Base-by-base conservation (phyloP, 2,888 invertebrate species). In the Drosophila subquinaria region DNA sequence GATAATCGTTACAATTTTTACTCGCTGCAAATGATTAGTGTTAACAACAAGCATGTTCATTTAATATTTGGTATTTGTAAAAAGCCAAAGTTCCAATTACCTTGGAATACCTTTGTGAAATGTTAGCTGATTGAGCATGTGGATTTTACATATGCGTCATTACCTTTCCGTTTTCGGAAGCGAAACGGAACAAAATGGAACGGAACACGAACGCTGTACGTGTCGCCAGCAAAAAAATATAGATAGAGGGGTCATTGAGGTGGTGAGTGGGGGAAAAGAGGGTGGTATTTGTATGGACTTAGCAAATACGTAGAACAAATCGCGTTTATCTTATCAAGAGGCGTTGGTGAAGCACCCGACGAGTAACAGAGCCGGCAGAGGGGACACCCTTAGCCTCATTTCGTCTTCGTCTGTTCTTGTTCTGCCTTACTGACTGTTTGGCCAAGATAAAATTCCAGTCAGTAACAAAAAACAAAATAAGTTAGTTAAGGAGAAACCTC, bases 371-470 rank as follows among this genome's bases (percentile, higher is more conserved):
- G 10, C 2, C 10, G 52, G 11, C 30, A 1, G 48, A 51, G 65
- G 65, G 43, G 47, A 57, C 50, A 78, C 80, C 69, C 72, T 61
- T 75, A 78, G 71, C 76, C 68, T 48, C 75, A 75, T 77, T 75
- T 66, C 27, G 51, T 40, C 38, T 64, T 66, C 27, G 23, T 23
- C 23, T 23, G 23, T 4, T 23, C 23, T 23, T 23, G 35, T 45
- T 30, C 30, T 30, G 30, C 8, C 30, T 30, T 30, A 8, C 43
- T 65, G 60, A 43, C 48, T 69, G 62, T 63, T 62, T 68, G 55
- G 65, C 27, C 55, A 69, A 78, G 80, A 78, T 78, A 80, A 80
- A 78, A 78, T 80, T 76, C 80, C 80, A 66, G 52, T 20, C 23
- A 20, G 62, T 38, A 65, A 59, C 47, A 42, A 51, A 42, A 51